Conservation (phyloP, 2,888 invertebrate species). For the Falcaria lacertinaria region DNA sequence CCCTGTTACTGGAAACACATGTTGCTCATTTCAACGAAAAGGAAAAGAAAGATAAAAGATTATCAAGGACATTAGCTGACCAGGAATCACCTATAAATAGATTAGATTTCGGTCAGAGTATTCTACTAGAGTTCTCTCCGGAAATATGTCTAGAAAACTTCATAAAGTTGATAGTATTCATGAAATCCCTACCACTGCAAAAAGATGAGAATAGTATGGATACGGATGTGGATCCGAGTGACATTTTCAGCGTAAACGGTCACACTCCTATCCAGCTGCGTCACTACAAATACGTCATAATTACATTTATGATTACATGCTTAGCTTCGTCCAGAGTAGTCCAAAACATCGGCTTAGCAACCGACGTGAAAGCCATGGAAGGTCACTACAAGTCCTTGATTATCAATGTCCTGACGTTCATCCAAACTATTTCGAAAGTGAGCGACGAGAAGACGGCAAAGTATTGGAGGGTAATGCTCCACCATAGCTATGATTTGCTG, state of each 20-base stretch:
- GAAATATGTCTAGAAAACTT: conserved; percentile 82
- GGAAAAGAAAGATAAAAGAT: conserved; percentile 52
- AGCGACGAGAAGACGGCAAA: conserved; percentile 83
- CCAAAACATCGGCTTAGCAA: conserved; percentile 79
- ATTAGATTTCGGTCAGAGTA: conserved; percentile 83
- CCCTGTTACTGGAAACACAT: conserved; percentile 85
- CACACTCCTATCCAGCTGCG: conserved; percentile 87
- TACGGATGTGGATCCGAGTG: conserved; percentile 54
- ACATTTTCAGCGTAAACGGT: conserved; percentile 82
- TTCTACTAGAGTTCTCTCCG: conserved; percentile 84
- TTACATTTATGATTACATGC: conserved; percentile 86
- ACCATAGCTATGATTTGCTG: conserved; percentile 88
- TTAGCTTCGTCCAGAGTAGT: conserved; percentile 85
- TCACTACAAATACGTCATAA: conserved; percentile 89
- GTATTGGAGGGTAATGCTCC: conserved; percentile 91
- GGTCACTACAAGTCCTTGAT: conserved; percentile 84
- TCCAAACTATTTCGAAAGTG: conserved; percentile 82
- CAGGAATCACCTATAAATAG: conserved; percentile 76
- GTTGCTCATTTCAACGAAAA: conserved; percentile 78
- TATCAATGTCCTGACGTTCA: conserved; percentile 83
- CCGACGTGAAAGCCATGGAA: conserved; percentile 75
- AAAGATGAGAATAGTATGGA: conserved; percentile 74
- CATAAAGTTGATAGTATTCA: conserved; percentile 82
- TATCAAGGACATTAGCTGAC: conserved; percentile 47
- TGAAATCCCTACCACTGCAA: conserved; percentile 83